Conservation (phyloP, 2,888 invertebrate species). For the Euzophera pinguis region DNA sequence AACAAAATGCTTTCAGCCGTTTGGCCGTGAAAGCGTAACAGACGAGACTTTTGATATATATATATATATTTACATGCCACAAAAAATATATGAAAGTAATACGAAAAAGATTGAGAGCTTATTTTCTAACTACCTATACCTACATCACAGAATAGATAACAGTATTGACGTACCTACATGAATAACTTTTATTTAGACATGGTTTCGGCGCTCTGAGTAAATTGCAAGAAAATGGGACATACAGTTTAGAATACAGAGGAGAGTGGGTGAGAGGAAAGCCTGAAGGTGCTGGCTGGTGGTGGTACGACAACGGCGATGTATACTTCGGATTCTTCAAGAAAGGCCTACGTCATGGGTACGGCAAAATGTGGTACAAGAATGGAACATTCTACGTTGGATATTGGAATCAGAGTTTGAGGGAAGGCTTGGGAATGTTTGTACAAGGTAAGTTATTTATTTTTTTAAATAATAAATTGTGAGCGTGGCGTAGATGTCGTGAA, state of each 20-base stretch:
- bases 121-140: too few relatives aligned
- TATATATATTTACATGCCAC: too few relatives aligned
- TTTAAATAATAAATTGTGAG: too few relatives aligned
- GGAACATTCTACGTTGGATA: constrained; percentile 81
- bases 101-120: too few relatives aligned
- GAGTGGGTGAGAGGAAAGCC: constrained; percentile 80
- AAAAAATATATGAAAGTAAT: too few relatives aligned
- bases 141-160: too few relatives aligned
- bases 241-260: constrained; percentile 75
- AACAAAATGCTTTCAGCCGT: too few relatives aligned
- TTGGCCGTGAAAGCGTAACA: too few relatives aligned
- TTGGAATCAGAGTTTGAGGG: constrained; percentile 69
- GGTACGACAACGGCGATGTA: constrained; percentile 77
- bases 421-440: constrained; percentile 78
- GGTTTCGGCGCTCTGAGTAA: constrained; percentile 79
- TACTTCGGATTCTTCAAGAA: constrained; percentile 80
- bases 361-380: constrained; percentile 81
- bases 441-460: constrained; percentile 53
- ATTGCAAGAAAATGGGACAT: constrained; percentile 58
- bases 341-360: constrained; percentile 77
- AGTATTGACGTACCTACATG: background rate
- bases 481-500: too few relatives aligned
- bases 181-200: constrained; percentile 47
- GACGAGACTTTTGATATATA: too few relatives aligned
- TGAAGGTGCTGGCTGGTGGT: constrained; percentile 78